phyloP scores from a whole-genome alignment of 2,113 vertebrate species.

The Festucalex cinctus region DNA sequence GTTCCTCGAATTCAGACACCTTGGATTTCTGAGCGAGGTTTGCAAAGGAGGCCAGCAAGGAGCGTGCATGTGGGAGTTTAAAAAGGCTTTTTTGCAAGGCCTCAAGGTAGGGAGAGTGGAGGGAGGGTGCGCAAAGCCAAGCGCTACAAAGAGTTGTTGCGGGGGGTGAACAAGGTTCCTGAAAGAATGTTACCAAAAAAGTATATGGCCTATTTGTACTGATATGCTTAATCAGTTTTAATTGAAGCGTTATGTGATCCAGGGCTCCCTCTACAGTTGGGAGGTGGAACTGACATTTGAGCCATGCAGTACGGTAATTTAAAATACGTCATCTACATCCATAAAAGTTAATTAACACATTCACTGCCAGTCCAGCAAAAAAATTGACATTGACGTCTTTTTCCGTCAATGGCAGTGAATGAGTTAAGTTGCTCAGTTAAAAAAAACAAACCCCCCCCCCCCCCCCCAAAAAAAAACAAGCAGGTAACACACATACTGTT shows the following conservation, averaged over 20 bases:
- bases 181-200: not conserved
- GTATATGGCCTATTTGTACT: not conserved
- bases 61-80: slow-evolving; percentile 46
- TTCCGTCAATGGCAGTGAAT: too few relatives aligned
- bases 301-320: too few relatives aligned
- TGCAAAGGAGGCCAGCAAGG: slow-evolving; percentile 20
- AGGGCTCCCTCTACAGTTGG: not conserved
- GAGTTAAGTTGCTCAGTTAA: too few relatives aligned
- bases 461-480: too few relatives aligned
- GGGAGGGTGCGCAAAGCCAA: not conserved
- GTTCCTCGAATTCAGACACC: slow-evolving; percentile 1
- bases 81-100: slow-evolving; percentile 28
- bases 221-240: not conserved
- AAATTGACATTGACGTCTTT: too few relatives aligned
- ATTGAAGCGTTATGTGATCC: not conserved
- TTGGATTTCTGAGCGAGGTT: slow-evolving; percentile 16
- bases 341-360: too few relatives aligned
- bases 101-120: slow-evolving; percentile 23
- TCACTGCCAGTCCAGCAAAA: too few relatives aligned
- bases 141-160: not conserved
- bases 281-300: not conserved
- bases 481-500: too few relatives aligned
- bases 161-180: slow-evolving; percentile 3
- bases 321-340: too few relatives aligned
- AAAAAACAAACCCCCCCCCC: too few relatives aligned